These are phyloP conservation scores for Aphis gossypii DNA, from an alignment of 1,140 invertebrate species.

Conservation along the genomic window DNA sequence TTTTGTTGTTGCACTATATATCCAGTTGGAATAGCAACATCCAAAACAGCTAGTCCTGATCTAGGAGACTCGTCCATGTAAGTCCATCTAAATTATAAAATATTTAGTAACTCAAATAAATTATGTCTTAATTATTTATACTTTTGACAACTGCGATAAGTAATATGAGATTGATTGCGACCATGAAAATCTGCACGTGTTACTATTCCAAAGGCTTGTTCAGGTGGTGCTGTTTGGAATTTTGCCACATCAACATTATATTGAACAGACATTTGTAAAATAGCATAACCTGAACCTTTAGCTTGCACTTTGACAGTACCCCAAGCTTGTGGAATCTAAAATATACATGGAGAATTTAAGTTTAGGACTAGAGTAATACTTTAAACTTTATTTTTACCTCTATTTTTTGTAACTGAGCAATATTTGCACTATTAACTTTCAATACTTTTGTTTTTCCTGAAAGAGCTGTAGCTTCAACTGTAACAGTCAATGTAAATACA, in stretches of 20 bases:
- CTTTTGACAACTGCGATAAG: slow-evolving; percentile 82
- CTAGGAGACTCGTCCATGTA: slow-evolving; percentile 77
- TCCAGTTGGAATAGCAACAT: slow-evolving; percentile 90
- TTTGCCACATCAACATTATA: slow-evolving; percentile 90
- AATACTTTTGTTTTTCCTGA: slow-evolving; percentile 72
- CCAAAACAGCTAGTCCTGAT: slow-evolving; percentile 92
- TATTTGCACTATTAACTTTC: slow-evolving; percentile 77
- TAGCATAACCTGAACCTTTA: slow-evolving; percentile 88
- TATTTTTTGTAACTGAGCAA: slow-evolving; percentile 77
- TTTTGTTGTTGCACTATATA: slow-evolving; percentile 92
- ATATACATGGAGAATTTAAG: slow-evolving; percentile 49
- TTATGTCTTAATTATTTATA: slow-evolving; percentile 62
- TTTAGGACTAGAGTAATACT: neutral
- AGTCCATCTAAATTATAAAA: slow-evolving; percentile 73
- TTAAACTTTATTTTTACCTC: slow-evolving; percentile 68
- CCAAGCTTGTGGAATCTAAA: slow-evolving; percentile 87
- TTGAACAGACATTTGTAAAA: slow-evolving; percentile 91
- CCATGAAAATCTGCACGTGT: slow-evolving; percentile 81
- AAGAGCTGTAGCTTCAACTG: slow-evolving; percentile 85
- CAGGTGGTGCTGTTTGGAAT: slow-evolving; percentile 85
- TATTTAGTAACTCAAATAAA: neutral
- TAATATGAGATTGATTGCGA: slow-evolving; percentile 92
- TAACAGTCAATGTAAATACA: slow-evolving; percentile 83
- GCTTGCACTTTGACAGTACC: slow-evolving; percentile 90
- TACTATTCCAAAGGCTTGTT: slow-evolving; percentile 76